These are phyloP conservation scores for Standfussiana lucernea DNA, from an alignment of 2,888 invertebrate genomes.

Conservation along the genomic window DNA sequence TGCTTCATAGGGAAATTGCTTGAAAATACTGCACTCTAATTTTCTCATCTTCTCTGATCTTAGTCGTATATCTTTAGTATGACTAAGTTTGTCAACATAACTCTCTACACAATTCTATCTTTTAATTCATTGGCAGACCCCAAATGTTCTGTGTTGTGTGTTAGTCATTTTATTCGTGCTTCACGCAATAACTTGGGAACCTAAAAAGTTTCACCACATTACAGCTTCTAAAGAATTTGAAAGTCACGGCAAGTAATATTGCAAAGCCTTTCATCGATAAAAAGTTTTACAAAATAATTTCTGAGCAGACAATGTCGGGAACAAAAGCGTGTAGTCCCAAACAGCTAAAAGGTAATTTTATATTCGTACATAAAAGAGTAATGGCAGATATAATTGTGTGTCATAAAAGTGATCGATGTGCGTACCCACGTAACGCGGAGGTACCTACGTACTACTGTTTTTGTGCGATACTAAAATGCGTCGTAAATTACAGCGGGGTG, in stretches of 20 bases:
- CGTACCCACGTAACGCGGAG: conserved; percentile 14
- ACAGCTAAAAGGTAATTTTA: conserved; percentile 61
- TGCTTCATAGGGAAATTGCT: conserved; percentile 1
- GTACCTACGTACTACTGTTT: conserved; percentile 44
- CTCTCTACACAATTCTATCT: neutral
- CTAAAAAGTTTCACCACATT: conserved; percentile 7
- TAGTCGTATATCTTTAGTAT: neutral
- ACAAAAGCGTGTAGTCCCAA: conserved; percentile 21
- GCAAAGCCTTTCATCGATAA: neutral
- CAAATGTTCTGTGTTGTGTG: neutral
- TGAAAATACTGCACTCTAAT: neutral
- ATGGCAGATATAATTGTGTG: conserved; percentile 63
- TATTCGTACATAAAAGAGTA: conserved; percentile 65
- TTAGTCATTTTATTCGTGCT: conserved; percentile 5
- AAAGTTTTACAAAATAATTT: conserved; percentile 17
- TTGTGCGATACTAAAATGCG: conserved; percentile 49
- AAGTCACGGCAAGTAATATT: neutral
- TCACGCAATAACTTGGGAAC: neutral
- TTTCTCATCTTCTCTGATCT: too few relatives aligned
- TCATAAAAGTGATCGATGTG: conserved; percentile 62
- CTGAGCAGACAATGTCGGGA: conserved; percentile 17
- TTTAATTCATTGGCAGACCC: neutral
- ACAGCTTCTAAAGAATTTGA: conserved; percentile 3
- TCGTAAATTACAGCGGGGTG: conserved; percentile 50
- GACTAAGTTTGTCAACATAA: neutral